phyloP scores from a whole-genome alignment of 2,888 invertebrate genomes.

The Allacma fusca region DNA sequence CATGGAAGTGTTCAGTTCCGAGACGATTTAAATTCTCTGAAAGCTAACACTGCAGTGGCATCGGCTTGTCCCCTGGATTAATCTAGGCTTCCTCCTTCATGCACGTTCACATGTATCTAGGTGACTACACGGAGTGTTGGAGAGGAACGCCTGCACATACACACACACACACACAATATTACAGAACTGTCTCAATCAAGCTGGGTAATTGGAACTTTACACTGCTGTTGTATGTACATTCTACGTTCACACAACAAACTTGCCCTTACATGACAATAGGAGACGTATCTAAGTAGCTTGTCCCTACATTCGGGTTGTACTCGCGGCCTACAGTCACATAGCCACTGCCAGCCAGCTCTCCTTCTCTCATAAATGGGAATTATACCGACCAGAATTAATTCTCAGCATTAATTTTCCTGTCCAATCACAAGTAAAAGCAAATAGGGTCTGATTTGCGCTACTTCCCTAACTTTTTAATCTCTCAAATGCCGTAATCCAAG shows the following conservation, averaged over 20 bases:
- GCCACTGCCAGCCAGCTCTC: no score
- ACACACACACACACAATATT: no score
- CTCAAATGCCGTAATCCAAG: slow-evolving; percentile 3
- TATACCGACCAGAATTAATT: neutral
- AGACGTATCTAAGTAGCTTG: neutral
- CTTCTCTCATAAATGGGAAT: slow-evolving; percentile 1
- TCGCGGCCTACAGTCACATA: no score
- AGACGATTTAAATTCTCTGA: neutral
- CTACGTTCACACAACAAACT: neutral
- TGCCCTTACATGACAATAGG: neutral
- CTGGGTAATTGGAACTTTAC: neutral
- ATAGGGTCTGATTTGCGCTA: slow-evolving; percentile 22
- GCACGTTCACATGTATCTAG: no score
- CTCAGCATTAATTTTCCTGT: slow-evolving; percentile 8
- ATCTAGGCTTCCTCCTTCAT: neutral
- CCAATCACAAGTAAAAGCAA: slow-evolving; percentile 17
- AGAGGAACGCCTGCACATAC: no score
- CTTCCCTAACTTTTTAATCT: slow-evolving; percentile 22
- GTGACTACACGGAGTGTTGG: no score
- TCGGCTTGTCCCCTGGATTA: neutral
- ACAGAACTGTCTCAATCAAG: neutral
- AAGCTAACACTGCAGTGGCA: neutral
- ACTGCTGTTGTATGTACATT: neutral
- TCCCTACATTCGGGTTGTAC: no score
- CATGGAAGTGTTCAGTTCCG: neutral